A percentile compares a stretch with the other conserved stretches of the same genome.
Conservation (phyloP, 2,888 invertebrate genomes). For the Panzeria rudis region DNA sequence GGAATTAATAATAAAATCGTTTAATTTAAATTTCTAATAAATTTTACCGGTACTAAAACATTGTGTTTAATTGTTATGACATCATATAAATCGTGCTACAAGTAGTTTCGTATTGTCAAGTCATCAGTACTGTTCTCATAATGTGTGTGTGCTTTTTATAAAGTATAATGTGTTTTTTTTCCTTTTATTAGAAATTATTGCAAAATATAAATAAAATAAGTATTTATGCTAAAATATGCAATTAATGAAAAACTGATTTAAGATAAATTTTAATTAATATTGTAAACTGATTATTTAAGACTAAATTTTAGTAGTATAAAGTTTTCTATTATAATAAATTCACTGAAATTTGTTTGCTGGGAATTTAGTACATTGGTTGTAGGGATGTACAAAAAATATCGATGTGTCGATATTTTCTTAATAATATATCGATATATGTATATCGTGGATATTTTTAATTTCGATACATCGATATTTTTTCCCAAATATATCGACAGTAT, state of each 20-base stretch:
- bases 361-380: too few relatives aligned
- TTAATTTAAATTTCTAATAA: constrained; percentile 68
- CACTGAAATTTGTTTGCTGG: background rate
- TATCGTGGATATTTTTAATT: too few relatives aligned
- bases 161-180: background rate
- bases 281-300: background rate
- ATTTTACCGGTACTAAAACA: constrained; percentile 41
- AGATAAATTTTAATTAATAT: constrained; percentile 10
- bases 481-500: too few relatives aligned
- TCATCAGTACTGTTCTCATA: constrained; percentile 18
- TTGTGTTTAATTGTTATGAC: constrained; percentile 55
- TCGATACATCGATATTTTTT: too few relatives aligned
- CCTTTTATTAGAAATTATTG: background rate
- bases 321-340: background rate
- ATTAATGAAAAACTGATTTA: constrained; percentile 13
- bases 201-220: constrained; percentile 5
- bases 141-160: background rate
- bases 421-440: too few relatives aligned
- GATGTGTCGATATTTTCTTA: too few relatives aligned
- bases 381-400: too few relatives aligned
- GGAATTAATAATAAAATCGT: constrained; percentile 57
- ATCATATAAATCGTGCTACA: constrained; percentile 45
- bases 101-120: constrained; percentile 9
- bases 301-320: background rate
- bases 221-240: constrained; percentile 35